A percentile compares a stretch with the other conserved stretches of the same genome.
phyloP scores from a whole-genome alignment of 35 echinoderm and acorn worm genomes.

The Hemicentrotus pulcherrimus region DNA sequence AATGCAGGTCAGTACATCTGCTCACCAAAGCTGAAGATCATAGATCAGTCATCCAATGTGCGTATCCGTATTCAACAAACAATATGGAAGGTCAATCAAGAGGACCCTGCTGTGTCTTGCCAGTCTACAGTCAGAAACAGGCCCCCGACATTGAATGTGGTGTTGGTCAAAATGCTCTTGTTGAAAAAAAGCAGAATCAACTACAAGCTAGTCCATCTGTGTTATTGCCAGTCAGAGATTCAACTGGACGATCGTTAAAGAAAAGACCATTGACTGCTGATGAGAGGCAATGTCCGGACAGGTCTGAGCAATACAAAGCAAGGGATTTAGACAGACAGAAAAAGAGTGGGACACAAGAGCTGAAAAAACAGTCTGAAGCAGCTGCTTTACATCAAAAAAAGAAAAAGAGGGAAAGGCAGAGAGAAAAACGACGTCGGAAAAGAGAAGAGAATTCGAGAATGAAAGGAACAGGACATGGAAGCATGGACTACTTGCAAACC shows the following conservation, averaged over 20 bases:
- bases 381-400: neutral
- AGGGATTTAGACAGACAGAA: neutral
- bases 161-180: neutral
- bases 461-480: neutral
- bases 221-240: neutral
- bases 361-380: neutral
- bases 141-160: neutral
- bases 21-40: neutral
- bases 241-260: neutral
- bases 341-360: neutral
- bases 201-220: neutral
- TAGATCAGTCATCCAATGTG: neutral
- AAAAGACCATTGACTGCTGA: conserved; percentile 10
- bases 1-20: neutral
- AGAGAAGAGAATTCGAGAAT: neutral
- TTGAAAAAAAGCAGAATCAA: neutral
- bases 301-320: neutral
- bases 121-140: neutral
- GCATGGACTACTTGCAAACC: neutral
- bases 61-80: neutral
- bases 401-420: neutral
- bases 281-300: conserved; percentile 11
- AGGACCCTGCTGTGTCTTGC: neutral
- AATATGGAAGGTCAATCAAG: neutral
- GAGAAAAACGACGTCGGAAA: neutral